Conservation (phyloP, 2,888 invertebrate species). For the Papilio demoleus region DNA sequence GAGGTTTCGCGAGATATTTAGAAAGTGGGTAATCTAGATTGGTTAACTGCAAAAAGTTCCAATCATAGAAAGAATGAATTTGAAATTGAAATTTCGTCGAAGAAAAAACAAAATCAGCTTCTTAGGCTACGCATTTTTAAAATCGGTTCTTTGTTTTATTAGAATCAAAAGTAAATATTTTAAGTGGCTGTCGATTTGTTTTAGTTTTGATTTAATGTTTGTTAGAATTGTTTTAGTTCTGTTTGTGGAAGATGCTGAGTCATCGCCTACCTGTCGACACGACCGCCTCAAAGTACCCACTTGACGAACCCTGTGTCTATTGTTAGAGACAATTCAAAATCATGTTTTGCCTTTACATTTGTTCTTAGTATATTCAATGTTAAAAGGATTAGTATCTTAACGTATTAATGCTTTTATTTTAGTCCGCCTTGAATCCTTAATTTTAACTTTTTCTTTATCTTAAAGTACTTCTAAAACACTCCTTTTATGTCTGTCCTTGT, state of each 20-base stretch:
- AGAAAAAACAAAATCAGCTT: background rate
- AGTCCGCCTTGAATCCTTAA: background rate
- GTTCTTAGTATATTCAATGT: background rate
- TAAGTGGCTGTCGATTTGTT: slow-evolving; percentile 52
- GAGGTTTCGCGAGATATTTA: background rate
- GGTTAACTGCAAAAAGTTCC: no score
- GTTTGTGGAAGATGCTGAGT: slow-evolving; percentile 56
- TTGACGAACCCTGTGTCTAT: slow-evolving; percentile 57
- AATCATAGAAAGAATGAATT: no score
- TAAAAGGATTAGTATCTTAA: background rate
- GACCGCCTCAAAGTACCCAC: slow-evolving; percentile 72
- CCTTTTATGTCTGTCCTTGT: slow-evolving; percentile 25
- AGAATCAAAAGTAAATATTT: slow-evolving; percentile 43
- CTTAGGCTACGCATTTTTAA: background rate
- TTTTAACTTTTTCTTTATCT: slow-evolving; percentile 27
- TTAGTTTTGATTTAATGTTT: slow-evolving; percentile 43
- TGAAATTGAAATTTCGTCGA: no score
- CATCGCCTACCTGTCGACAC: slow-evolving; percentile 75
- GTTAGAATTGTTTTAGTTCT: slow-evolving; percentile 36
- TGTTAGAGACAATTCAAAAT: slow-evolving; percentile 68
- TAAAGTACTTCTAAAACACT: slow-evolving; percentile 41
- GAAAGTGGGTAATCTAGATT: no score
- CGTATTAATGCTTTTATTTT: background rate
- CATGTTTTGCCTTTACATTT: background rate
- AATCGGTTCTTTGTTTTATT: slow-evolving; percentile 1